These are phyloP conservation scores for Ridgeia piscesae DNA, from an alignment of 1,140 invertebrate genomes.

Conservation along the genomic window DNA sequence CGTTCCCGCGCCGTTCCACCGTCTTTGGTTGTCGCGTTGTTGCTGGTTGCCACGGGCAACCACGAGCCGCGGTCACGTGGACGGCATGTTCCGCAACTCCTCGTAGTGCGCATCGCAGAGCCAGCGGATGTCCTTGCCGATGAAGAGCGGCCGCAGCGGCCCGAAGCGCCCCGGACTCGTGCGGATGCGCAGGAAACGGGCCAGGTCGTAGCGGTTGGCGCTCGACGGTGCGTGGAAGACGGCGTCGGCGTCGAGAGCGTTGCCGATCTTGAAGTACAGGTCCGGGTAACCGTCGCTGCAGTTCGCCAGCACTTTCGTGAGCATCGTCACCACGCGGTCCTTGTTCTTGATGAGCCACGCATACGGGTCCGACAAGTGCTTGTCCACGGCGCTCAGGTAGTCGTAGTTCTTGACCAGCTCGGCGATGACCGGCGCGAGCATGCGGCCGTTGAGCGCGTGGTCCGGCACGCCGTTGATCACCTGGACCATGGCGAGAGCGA, in stretches of 20 bases:
- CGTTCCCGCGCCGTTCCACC: neutral
- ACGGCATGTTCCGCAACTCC: slow-evolving; percentile 29
- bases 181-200: slow-evolving; percentile 25
- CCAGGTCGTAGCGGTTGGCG: slow-evolving; percentile 30
- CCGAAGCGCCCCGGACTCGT: slow-evolving; percentile 29
- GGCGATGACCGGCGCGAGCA: slow-evolving; percentile 28
- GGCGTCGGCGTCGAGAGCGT: slow-evolving; percentile 26
- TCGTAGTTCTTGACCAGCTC: slow-evolving; percentile 32
- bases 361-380: slow-evolving; percentile 25
- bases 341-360: slow-evolving; percentile 32
- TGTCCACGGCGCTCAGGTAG: slow-evolving; percentile 30
- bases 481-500: slow-evolving; percentile 31
- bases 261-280: slow-evolving; percentile 33
- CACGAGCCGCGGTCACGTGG: slow-evolving; percentile 19
- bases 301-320: slow-evolving; percentile 36
- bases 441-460: slow-evolving; percentile 28
- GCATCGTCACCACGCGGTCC: slow-evolving; percentile 36
- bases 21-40: neutral
- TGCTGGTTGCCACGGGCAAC: slow-evolving; percentile 2
- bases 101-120: slow-evolving; percentile 31
- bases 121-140: slow-evolving; percentile 30
- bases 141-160: slow-evolving; percentile 27
- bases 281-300: slow-evolving; percentile 31
- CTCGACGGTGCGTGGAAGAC: slow-evolving; percentile 29
- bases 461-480: slow-evolving; percentile 29